These are phyloP conservation scores for Micromesistius poutassou DNA, from an alignment of 2,797 vertebrate species.

Conservation along the genomic window DNA sequence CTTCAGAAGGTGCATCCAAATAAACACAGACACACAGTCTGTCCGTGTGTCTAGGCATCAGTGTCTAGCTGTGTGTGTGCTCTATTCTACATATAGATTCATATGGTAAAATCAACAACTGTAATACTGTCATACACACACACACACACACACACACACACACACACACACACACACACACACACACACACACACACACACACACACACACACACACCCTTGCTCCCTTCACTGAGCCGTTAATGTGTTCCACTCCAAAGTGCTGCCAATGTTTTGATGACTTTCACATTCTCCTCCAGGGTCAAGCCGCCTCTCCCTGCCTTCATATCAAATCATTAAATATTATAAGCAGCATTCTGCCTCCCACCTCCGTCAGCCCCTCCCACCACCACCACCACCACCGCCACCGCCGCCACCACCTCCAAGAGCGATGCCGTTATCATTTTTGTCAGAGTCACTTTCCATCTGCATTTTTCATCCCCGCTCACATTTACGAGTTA, in stretches of 20 bases:
- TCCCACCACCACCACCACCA: slow-evolving; percentile 69
- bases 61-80: neutral
- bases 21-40: neutral
- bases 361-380: slow-evolving; percentile 86
- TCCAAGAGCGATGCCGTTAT: slow-evolving; percentile 99
- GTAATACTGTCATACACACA: neutral
- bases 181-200: slow-evolving; percentile 38
- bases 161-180: too few relatives aligned
- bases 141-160: neutral
- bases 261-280: slow-evolving; percentile 96
- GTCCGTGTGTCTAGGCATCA: neutral
- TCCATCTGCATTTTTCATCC: slow-evolving; percentile 99
- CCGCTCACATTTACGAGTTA: slow-evolving; percentile 97
- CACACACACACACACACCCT: slow-evolving; percentile 6
- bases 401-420: slow-evolving; percentile 74
- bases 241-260: slow-evolving; percentile 91
- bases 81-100: neutral
- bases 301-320: slow-evolving; percentile 98
- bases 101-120: neutral
- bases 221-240: slow-evolving; percentile 23
- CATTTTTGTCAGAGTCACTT: slow-evolving; percentile 99
- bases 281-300: slow-evolving; percentile 99
- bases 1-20: neutral
- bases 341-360: slow-evolving; percentile 99
- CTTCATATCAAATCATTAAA: slow-evolving; percentile 99